Base-by-base conservation (phyloP, 2,888 invertebrate genomes). In the Mimas tiliae region DNA sequence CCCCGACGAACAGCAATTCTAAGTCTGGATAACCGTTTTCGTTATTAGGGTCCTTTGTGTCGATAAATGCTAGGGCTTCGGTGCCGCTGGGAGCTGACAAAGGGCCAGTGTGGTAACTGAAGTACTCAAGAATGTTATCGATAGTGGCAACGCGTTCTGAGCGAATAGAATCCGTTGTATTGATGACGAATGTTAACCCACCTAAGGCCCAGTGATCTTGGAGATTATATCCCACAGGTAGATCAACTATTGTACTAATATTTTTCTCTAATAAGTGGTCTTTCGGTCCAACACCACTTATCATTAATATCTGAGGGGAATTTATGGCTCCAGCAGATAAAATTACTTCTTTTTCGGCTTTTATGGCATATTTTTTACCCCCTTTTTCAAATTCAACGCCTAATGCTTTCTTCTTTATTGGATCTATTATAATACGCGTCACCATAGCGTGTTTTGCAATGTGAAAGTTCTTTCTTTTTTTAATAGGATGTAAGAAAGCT, bases 221-320 rank as follows among this genome's bases (percentile, higher is more conserved):
- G 0, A 98, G 90, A 79, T 97, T 96, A 72, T 95, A 93, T 0
- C 97, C 97, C 0, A 97, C 96, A 52, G 95, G 95, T 9, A 96
- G 82, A 79, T 96, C 94, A 33, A 94, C 91, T 55, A 96, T 76
- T 0, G 96, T 89, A 7, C 94, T 90, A 8, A 96, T 95, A 0
- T 93, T 94, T 63, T 94, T 84, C 34, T 95, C 89, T 27, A 87
- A 78, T 16, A 96, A 88, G 76, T 96, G 95, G 1, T 94, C 86
- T 62, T 79, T 86, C 0, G 96, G 96, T 7, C 97, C 96, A 9
- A 97, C 94, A 0, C 98, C 98, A 16, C 97, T 97, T 21, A 98
- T 84, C 96, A 98, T 96, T 51, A 98, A 90, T 51, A 98, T 81
- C 79, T 98, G 97, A 0, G 98, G 97, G 1, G 97, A 95, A 76